phyloP scores from a whole-genome alignment of 2,113 vertebrate genomes.

The Panthera leo region DNA sequence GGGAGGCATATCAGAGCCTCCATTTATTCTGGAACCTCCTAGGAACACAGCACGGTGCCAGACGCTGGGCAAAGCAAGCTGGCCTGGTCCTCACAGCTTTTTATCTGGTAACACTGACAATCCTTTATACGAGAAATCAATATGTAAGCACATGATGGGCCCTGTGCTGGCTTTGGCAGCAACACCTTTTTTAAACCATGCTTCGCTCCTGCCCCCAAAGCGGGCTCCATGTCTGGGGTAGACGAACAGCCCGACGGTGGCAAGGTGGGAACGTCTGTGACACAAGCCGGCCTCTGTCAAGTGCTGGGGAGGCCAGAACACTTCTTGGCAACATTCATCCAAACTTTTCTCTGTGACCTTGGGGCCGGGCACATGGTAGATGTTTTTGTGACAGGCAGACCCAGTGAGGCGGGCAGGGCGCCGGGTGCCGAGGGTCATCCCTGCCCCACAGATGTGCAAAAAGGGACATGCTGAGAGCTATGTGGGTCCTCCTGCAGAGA shows the following conservation, averaged over 20 bases:
- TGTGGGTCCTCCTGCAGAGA: not conserved
- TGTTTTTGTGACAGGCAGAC: not conserved
- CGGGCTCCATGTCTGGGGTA: not conserved
- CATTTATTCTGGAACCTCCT: not conserved
- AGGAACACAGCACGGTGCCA: fast-evolving
- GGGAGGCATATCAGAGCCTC: not conserved
- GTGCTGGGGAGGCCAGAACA: not conserved
- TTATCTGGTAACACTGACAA: fast-evolving
- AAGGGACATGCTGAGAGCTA: not conserved
- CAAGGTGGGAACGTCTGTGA: not conserved
- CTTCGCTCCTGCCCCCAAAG: not conserved
- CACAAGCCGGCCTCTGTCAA: not conserved
- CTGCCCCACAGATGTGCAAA: not conserved
- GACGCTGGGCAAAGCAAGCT: fast-evolving
- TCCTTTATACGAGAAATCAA: not conserved
- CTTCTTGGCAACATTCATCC: not conserved
- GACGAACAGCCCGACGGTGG: fast-evolving
- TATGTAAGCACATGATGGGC: not conserved
- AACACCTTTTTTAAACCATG: not conserved
- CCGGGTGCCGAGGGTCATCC: not conserved
- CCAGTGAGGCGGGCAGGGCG: not conserved
- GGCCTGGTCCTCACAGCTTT: fast-evolving
- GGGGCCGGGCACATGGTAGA: not conserved
- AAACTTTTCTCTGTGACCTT: not conserved
- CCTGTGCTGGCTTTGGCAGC: not conserved